Evolutionary conservation across 2,797 vertebrate species (phyloP).

Genomic region (Ptychobarbus kaznakovi): DNA sequence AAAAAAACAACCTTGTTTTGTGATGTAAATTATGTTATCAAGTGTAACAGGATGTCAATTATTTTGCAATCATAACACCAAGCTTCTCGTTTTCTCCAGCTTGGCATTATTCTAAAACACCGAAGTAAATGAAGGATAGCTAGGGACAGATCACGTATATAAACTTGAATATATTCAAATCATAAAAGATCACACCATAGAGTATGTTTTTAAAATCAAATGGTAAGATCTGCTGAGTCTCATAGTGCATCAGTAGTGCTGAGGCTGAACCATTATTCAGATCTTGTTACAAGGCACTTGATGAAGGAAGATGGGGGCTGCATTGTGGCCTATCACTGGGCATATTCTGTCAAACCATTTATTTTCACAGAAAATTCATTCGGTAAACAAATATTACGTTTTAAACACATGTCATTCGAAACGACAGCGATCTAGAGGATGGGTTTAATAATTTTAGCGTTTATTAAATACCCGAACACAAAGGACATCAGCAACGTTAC

Average conservation of each 20-base stretch:
- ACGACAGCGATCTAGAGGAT: not conserved
- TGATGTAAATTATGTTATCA: not conserved
- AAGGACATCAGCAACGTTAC: conserved; percentile 43
- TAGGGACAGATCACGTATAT: not conserved
- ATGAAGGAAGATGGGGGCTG: conserved; percentile 32
- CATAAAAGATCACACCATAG: not conserved
- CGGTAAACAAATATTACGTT: not conserved
- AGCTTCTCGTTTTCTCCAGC: not conserved
- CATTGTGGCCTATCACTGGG: conserved; percentile 25
- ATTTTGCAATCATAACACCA: not conserved
- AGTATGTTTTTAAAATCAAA: not conserved
- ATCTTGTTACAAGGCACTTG: conserved; percentile 21
- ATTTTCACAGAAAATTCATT: not conserved
- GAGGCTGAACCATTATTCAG: conserved; percentile 12
- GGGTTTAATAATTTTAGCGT: not conserved
- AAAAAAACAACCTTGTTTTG: not conserved
- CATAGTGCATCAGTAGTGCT: conserved; percentile 4
- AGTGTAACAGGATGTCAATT: not conserved
- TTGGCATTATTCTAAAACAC: conserved; percentile 1
- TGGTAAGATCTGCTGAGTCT: not conserved
- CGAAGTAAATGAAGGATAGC: not conserved
- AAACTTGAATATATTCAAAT: not conserved
- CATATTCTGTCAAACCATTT: not conserved
- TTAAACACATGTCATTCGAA: not conserved
- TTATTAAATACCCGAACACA: not conserved